Percentiles rank a stretch among this genome's conserved stretches.
Conservation (phyloP, 2,113 vertebrate species). For the Phalacrocorax pelagicus region DNA sequence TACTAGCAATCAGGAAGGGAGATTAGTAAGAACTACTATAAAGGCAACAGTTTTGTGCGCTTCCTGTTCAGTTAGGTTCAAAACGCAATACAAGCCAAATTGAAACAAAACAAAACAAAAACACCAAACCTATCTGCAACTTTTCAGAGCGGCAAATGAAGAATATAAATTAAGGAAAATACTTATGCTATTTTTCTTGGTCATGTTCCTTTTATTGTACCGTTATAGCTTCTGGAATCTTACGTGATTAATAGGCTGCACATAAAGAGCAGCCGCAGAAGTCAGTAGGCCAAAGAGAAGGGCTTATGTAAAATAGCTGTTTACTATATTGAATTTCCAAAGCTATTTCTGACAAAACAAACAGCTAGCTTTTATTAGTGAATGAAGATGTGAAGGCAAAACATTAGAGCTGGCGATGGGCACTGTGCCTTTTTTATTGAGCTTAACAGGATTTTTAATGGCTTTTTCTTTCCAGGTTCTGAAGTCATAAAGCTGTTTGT, state of each 20-base stretch:
- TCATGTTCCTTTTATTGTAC: not conserved
- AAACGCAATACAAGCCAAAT: not conserved
- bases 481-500: slow-evolving; percentile 34
- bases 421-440: not conserved
- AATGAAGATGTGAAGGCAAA: not conserved
- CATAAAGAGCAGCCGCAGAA: not conserved
- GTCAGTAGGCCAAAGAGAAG: slow-evolving; percentile 4
- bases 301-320: not conserved
- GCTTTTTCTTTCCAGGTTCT: not conserved
- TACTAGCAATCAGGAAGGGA: not conserved
- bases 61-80: not conserved
- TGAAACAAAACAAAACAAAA: not conserved
- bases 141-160: not conserved
- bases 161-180: not conserved
- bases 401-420: not conserved
- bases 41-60: not conserved
- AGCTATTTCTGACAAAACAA: slow-evolving; percentile 37
- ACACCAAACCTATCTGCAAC: not conserved
- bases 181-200: not conserved
- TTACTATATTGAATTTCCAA: not conserved
- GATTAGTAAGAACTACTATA: not conserved
- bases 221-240: not conserved
- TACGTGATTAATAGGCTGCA: not conserved
- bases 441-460: slow-evolving; percentile 10
- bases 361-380: not conserved